Conservation (phyloP, 2,113 vertebrate species). For the Cacatua alba region DNA sequence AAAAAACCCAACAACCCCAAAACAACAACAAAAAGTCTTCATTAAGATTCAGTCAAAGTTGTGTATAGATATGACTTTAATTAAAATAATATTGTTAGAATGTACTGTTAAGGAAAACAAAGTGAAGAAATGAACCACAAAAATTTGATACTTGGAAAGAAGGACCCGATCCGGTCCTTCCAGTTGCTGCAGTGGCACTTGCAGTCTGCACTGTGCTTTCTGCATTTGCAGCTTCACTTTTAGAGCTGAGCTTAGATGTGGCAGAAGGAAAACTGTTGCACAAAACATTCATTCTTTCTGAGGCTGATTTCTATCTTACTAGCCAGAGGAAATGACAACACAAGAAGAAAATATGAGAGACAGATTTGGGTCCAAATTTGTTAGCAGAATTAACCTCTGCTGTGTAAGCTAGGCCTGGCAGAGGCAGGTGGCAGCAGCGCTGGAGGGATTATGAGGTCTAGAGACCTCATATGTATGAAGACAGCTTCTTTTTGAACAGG, state of each 20-base stretch:
- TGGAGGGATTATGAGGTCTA: background rate
- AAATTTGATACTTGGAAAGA: background rate
- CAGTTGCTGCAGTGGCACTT: background rate
- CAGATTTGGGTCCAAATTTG: background rate
- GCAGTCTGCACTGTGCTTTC: background rate
- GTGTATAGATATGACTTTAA: slow-evolving; percentile 29
- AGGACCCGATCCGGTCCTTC: background rate
- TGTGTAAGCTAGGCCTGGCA: background rate
- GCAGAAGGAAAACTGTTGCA: background rate
- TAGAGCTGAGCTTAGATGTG: background rate
- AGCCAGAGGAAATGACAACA: background rate
- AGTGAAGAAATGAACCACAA: slow-evolving; percentile 5
- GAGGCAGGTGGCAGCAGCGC: background rate
- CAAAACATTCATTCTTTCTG: background rate
- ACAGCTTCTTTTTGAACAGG: background rate
- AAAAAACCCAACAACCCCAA: background rate
- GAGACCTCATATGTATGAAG: background rate
- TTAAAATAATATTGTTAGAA: slow-evolving; percentile 43
- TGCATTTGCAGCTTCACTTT: background rate
- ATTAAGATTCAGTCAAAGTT: slow-evolving; percentile 52
- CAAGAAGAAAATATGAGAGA: background rate
- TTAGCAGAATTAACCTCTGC: background rate
- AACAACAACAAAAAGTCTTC: background rate
- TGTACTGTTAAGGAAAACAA: slow-evolving; percentile 18
- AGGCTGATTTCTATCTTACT: background rate